Base-by-base conservation (phyloP, 1,140 invertebrate genomes). In the Leptinotarsa lineolata region DNA sequence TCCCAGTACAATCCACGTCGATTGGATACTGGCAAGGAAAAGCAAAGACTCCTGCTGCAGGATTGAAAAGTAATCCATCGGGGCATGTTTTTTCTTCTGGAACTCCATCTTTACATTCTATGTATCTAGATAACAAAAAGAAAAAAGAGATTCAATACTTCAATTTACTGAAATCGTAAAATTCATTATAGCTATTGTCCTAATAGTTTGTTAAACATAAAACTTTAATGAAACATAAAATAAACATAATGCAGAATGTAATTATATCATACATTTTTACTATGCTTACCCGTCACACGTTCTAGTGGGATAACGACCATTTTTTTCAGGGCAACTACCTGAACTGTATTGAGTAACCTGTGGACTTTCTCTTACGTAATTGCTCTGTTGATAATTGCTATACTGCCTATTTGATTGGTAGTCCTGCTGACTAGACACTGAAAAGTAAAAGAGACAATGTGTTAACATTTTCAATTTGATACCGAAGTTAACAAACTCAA, bases 1-100 rank as follows among this genome's bases (percentile, higher is more conserved):
- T 87, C 74, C 90, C 90, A 4, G 87, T 85, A 82, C 94, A 96
- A 71, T 92, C 87, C 4, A 95, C 91, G 72, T 95, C 93, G 18
- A 91, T 91, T 13, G 94, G 94, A 83, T 95, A 95, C 74, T 92
- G 90, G 80, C 94, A 95, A 11, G 93, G 93, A 79, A 93, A 95
- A 45, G 90, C 88, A 64, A 90, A 91, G 60, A 88, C 84, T 2
- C 89, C 88, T 0, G 88, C 88, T 22, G 91, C 90, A 13, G 92
- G 88, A 82, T 95, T 94, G 85, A 93, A 96, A 0, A 94, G 85
- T 1, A 96, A 86, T 54, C 95, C 95, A 79, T 96, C 94, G 0
- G 94, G 93, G 75, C 95, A 96, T 3, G 92, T 78, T 80, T 93
- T 93, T 80, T 93, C 88, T 79, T 92, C 90, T 0, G 90, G 83